Percentiles rank a stretch among this genome's conserved stretches.
Conservation (phyloP, 2,888 invertebrate species). For the Cetonia aurata region DNA sequence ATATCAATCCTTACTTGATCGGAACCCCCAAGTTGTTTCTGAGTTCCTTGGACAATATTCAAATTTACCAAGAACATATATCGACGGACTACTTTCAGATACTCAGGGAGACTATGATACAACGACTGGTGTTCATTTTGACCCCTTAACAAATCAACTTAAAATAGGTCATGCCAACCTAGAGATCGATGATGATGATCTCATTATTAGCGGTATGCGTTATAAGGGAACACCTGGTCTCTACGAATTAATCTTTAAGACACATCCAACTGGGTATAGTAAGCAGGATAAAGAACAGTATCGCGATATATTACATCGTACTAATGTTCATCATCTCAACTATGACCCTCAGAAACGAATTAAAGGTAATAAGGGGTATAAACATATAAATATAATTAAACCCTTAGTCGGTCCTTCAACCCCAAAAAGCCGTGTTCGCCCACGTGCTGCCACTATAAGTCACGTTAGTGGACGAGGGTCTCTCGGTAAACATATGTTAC, state of each 20-base stretch:
- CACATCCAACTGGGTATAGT: neutral
- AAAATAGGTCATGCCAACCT: neutral
- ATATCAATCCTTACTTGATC: neutral
- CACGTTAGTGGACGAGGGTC: neutral
- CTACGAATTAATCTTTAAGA: conserved; percentile 21
- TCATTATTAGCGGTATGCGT: neutral
- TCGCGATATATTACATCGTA: neutral
- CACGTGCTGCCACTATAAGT: neutral
- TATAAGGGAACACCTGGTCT: conserved; percentile 1
- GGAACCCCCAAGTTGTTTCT: neutral
- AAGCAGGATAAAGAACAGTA: neutral
- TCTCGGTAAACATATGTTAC: neutral
- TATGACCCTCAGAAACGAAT: neutral
- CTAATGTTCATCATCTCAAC: neutral
- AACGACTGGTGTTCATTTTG: neutral
- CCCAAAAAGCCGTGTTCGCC: too few species aligned
- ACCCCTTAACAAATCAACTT: too few species aligned
- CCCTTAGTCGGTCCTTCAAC: too few species aligned
- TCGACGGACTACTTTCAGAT: neutral
- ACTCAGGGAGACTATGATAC: neutral
- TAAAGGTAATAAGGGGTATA: too few species aligned
- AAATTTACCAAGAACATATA: neutral
- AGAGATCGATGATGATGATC: neutral
- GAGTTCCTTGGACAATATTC: too few species aligned
- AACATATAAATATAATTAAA: too few species aligned